Conservation (phyloP, 2,888 invertebrate species). For the Galeruca laticollis region DNA sequence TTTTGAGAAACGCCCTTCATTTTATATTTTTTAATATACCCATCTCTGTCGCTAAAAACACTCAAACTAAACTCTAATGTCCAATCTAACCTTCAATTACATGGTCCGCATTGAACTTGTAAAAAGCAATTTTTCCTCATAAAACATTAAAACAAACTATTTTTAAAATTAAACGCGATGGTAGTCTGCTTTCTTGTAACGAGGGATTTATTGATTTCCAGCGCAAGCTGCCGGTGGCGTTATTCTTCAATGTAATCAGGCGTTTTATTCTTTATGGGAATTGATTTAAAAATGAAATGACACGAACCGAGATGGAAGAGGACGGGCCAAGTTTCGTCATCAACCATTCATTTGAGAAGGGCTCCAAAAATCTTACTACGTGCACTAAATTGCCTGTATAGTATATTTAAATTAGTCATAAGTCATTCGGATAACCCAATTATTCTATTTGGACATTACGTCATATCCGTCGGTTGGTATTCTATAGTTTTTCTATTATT, state of each 20-base stretch:
- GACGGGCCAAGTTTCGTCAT: background rate
- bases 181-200: conserved; percentile 34
- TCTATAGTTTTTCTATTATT: too few relatives aligned
- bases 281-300: conserved; percentile 35
- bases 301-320: conserved; percentile 23
- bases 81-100: conserved; percentile 6
- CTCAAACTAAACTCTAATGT: background rate
- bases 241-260: conserved; percentile 38
- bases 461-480: too few relatives aligned
- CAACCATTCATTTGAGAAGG: background rate
- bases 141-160: conserved; percentile 30
- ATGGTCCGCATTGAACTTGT: background rate
- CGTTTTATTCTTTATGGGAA: conserved; percentile 37
- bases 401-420: too few relatives aligned
- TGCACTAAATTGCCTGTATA: too few relatives aligned
- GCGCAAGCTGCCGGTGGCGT: conserved; percentile 29
- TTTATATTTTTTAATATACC: background rate
- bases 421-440: too few relatives aligned
- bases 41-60: background rate
- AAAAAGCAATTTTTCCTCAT: conserved; percentile 22
- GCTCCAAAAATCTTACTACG: background rate
- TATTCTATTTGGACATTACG: too few relatives aligned
- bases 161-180: conserved; percentile 32
- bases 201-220: conserved; percentile 33
- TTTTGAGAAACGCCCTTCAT: background rate